Conservation (phyloP, 1,140 invertebrate species). For the Macrostomum lignano region DNA sequence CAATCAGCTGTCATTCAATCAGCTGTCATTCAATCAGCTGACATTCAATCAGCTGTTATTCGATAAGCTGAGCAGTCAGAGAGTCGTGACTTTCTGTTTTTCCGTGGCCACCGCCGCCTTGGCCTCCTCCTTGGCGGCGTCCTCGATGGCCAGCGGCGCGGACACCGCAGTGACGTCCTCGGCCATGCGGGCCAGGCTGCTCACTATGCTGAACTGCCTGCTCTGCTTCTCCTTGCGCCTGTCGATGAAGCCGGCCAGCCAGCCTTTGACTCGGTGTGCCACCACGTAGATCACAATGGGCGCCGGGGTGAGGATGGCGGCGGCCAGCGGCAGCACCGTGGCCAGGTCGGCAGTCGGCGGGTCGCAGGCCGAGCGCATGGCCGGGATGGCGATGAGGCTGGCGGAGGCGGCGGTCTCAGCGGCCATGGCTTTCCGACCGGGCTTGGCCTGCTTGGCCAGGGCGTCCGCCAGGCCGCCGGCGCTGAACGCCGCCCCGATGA, state of each 20-base stretch:
- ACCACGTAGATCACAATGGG: conserved; percentile 1
- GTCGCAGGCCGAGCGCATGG: not conserved
- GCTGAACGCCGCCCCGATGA: not conserved
- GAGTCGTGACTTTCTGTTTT: too few species aligned
- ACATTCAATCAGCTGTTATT: too few species aligned
- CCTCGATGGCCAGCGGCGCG: not conserved
- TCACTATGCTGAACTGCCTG: conserved; percentile 1
- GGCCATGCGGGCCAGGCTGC: conserved; percentile 1
- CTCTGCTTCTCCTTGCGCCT: not conserved
- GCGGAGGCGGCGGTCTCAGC: conserved; percentile 2
- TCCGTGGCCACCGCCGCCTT: too few species aligned
- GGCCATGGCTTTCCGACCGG: not conserved
- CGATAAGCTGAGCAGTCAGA: too few species aligned
- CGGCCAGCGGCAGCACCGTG: conserved; percentile 1
- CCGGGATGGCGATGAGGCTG: conserved; percentile 1
- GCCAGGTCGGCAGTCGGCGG: conserved; percentile 4
- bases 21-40: too few species aligned
- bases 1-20: too few species aligned
- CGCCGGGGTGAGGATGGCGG: conserved; percentile 2
- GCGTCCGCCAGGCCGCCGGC: conserved; percentile 1
- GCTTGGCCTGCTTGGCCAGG: not conserved
- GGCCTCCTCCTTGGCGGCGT: too few species aligned
- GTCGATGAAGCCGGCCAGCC: not conserved
- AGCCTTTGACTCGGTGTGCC: not conserved
- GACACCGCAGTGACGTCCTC: not conserved